Percentiles rank a stretch among this genome's conserved stretches.
Evolutionary conservation across 92 coral and sea anemone genomes (phyloP).

Genomic region (Palythoa heliodiscus): DNA sequence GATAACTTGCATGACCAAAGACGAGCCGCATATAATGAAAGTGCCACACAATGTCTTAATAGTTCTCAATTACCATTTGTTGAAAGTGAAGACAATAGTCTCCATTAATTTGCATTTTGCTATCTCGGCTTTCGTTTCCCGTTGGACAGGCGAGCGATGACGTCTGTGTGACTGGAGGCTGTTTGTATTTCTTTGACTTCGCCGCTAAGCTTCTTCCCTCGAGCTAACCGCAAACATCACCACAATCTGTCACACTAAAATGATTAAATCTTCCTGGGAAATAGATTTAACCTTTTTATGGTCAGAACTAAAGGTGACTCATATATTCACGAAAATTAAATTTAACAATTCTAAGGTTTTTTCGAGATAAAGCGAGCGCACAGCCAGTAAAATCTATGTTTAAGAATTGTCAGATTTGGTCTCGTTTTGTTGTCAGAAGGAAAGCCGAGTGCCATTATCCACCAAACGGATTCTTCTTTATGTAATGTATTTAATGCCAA

Average conservation of each 20-base stretch:
- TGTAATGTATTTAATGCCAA: slow-evolving; percentile 18
- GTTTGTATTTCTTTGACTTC: slow-evolving; percentile 8
- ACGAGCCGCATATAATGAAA: slow-evolving; percentile 23
- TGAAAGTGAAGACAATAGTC: slow-evolving; percentile 34
- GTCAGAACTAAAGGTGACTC: neutral
- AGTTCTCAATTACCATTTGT: slow-evolving; percentile 50
- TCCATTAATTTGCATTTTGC: slow-evolving; percentile 38
- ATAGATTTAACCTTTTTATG: neutral
- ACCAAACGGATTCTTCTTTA: slow-evolving; percentile 1
- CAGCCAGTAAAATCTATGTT: neutral
- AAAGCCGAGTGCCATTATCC: neutral
- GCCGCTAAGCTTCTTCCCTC: slow-evolving; percentile 22
- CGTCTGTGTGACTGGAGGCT: slow-evolving; percentile 26
- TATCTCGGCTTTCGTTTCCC: slow-evolving; percentile 47
- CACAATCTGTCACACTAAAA: neutral
- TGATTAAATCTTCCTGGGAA: slow-evolving; percentile 37
- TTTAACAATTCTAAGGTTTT: neutral
- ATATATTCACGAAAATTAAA: neutral
- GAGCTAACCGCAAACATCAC: slow-evolving; percentile 3
- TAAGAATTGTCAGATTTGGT: neutral
- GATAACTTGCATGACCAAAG: slow-evolving; percentile 37
- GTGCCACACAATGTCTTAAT: slow-evolving; percentile 41
- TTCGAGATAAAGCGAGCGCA: neutral
- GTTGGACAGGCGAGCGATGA: slow-evolving; percentile 36
- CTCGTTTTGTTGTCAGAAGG: neutral